Conservation (phyloP, 2,113 vertebrate genomes). For the Tenebrosternarchus preto region DNA sequence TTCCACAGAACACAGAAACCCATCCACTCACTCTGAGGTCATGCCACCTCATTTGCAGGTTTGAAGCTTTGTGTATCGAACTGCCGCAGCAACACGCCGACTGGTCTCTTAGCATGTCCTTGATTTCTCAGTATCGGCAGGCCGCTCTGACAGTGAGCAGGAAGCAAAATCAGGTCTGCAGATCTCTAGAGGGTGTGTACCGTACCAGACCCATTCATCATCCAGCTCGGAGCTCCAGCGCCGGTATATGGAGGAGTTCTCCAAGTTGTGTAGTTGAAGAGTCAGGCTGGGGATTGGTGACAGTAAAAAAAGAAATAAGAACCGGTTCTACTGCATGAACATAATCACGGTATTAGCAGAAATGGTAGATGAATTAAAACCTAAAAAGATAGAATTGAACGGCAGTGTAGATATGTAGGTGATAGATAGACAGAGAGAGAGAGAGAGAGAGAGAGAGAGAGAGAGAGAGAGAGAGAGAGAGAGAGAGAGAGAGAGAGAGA, state of each 20-base stretch:
- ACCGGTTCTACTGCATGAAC: neutral
- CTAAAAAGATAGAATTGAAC: neutral
- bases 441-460: conserved; percentile 11
- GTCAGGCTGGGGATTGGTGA: neutral
- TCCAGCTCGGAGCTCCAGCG: neutral
- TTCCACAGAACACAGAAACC: too few species aligned
- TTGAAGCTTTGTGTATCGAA: too few species aligned
- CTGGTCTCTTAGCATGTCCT: too few species aligned
- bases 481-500: conserved; percentile 21
- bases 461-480: conserved; percentile 19
- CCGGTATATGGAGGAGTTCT: neutral
- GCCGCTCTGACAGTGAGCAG: too few species aligned
- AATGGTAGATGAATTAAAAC: conserved; percentile 8
- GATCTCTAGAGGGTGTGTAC: too few species aligned
- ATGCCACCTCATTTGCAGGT: too few species aligned
- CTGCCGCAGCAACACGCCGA: too few species aligned
- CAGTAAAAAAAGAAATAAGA: too few species aligned
- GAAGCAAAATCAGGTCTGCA: too few species aligned
- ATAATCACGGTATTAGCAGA: neutral
- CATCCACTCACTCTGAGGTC: too few species aligned
- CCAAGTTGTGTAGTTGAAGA: neutral
- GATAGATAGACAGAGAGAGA: conserved; percentile 20
- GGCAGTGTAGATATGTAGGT: neutral
- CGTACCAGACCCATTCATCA: neutral
- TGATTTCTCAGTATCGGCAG: too few species aligned